Conservation (phyloP, 1,140 invertebrate species). For the Caerostris extrusa region DNA sequence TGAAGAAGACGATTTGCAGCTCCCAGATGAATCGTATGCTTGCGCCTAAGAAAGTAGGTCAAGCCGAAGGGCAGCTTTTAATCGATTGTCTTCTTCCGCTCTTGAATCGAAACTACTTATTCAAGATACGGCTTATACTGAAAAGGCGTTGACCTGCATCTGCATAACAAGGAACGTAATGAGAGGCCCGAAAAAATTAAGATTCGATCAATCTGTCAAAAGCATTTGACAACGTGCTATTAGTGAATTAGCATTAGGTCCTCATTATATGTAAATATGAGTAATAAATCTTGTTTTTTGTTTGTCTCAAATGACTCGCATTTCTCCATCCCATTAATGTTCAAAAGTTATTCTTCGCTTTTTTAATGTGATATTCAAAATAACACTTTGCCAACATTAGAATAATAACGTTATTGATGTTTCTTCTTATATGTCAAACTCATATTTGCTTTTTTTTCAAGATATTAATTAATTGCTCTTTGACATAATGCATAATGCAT, state of each 20-base stretch:
- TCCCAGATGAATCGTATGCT: constrained; percentile 41
- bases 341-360: neutral
- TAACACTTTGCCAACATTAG: too few relatives aligned
- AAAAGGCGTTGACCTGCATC: constrained; percentile 51
- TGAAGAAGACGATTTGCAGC: constrained; percentile 57
- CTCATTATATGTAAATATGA: neutral
- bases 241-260: neutral
- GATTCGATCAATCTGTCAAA: neutral
- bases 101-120: neutral
- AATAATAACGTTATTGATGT: too few relatives aligned
- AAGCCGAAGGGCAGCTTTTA: constrained; percentile 33
- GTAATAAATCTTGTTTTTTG: neutral
- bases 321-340: neutral
- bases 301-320: neutral
- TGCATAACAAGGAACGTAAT: constrained; percentile 48
- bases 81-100: constrained; percentile 54
- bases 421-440: too few relatives aligned
- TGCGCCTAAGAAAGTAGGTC: constrained; percentile 57
- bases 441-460: too few relatives aligned
- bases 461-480: too few relatives aligned
- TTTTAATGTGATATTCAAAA: too few relatives aligned
- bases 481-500: too few relatives aligned
- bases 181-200: neutral
- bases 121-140: constrained; percentile 18
- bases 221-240: neutral